Conservation (phyloP, 2,113 vertebrate species). For the Indri indri region DNA sequence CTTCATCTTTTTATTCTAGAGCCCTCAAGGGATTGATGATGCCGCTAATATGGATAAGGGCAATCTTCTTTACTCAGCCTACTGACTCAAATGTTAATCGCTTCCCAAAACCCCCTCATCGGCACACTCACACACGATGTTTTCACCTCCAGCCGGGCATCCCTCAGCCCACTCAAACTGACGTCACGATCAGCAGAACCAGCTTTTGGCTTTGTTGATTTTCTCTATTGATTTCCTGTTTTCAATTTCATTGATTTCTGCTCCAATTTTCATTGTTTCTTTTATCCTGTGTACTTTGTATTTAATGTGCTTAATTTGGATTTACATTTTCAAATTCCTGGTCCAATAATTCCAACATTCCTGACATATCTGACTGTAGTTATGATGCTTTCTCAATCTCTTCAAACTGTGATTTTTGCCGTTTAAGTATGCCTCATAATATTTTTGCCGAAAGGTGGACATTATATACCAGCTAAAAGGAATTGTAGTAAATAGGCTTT, state of each 20-base stretch:
- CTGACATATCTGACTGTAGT: neutral
- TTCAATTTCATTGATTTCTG: neutral
- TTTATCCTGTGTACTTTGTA: neutral
- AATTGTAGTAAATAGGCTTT: neutral
- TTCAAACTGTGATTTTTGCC: neutral
- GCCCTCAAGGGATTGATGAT: neutral
- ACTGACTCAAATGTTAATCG: neutral
- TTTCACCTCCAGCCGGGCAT: neutral
- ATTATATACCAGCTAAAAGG: neutral
- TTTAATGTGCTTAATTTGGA: neutral
- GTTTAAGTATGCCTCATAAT: neutral
- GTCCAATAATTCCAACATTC: neutral
- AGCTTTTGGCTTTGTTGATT: neutral
- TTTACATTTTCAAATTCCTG: neutral
- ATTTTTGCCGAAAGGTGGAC: neutral
- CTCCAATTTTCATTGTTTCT: neutral
- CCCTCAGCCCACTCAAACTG: neutral
- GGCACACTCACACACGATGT: neutral
- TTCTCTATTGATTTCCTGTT: neutral
- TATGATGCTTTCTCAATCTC: neutral
- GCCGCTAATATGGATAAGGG: neutral
- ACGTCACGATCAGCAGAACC: neutral
- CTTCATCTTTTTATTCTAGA: neutral
- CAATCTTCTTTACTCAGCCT: neutral
- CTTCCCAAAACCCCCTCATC: neutral